These are phyloP conservation scores for Arrhopalites spinosus DNA, from an alignment of 2,888 invertebrate species.

Conservation along the genomic window DNA sequence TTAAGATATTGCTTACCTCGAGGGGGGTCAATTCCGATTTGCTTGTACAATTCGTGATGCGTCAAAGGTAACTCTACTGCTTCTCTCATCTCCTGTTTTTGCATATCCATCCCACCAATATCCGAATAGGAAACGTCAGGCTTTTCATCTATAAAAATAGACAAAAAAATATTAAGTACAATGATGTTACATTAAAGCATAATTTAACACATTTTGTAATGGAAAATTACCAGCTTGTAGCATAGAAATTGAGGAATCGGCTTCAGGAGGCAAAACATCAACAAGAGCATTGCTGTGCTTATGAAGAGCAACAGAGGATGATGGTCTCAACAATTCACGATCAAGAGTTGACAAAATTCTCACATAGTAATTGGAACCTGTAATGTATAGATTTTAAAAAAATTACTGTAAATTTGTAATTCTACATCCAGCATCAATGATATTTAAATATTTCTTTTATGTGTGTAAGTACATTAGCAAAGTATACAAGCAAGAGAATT, in stretches of 20 bases:
- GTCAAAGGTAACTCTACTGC: slow-evolving; percentile 97
- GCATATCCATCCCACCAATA: slow-evolving; percentile 99
- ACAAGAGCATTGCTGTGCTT: slow-evolving; percentile 99
- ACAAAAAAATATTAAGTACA: background rate
- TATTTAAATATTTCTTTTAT: too few relatives aligned
- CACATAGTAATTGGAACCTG: slow-evolving; percentile 98
- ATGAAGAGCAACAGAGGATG: slow-evolving; percentile 96
- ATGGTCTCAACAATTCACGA: slow-evolving; percentile 93
- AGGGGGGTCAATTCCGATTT: slow-evolving; percentile 98
- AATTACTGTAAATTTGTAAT: background rate
- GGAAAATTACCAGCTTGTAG: slow-evolving; percentile 75
- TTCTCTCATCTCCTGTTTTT: slow-evolving; percentile 98
- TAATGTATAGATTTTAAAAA: too few relatives aligned
- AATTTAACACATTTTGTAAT: background rate
- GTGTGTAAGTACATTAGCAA: too few relatives aligned
- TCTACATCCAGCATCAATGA: too few relatives aligned
- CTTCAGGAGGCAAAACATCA: slow-evolving; percentile 98
- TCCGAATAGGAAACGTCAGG: slow-evolving; percentile 97
- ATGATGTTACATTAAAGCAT: background rate
- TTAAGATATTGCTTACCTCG: too few relatives aligned
- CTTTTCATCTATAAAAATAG: slow-evolving; percentile 77
- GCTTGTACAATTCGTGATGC: slow-evolving; percentile 97
- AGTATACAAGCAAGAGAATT: too few relatives aligned
- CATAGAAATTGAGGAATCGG: slow-evolving; percentile 99
- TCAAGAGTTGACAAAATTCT: slow-evolving; percentile 98